Evolutionary conservation across 2,113 vertebrate genomes (phyloP).

Genomic region (Lophura nycthemera): DNA sequence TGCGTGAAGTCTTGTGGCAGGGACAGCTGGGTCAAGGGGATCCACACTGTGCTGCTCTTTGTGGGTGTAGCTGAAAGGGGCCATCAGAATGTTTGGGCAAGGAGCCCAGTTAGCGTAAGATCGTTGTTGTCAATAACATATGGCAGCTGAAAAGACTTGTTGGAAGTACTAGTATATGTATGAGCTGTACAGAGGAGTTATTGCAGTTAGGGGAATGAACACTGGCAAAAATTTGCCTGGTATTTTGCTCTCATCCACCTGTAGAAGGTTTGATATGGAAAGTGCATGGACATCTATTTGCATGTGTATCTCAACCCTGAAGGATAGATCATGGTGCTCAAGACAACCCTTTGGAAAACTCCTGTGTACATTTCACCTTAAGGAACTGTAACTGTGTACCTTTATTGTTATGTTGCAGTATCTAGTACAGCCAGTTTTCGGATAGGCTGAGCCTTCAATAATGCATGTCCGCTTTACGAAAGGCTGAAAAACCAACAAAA

Average conservation of each 20-base stretch:
- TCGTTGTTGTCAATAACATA: rapidly evolving
- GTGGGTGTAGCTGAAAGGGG: neutral
- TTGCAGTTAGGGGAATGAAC: neutral
- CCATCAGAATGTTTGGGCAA: neutral
- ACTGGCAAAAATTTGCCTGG: neutral
- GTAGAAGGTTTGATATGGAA: neutral
- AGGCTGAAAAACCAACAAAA: constrained; percentile 62
- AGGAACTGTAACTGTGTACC: constrained; percentile 50
- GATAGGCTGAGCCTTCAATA: constrained; percentile 29
- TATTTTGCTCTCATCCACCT: neutral
- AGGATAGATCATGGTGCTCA: neutral
- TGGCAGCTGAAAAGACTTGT: neutral
- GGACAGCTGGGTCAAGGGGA: neutral
- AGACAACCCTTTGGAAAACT: neutral
- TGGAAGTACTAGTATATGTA: neutral
- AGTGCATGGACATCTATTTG: neutral
- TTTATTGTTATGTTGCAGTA: constrained; percentile 78
- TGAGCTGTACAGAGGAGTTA: neutral
- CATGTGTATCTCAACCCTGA: neutral
- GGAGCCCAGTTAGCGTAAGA: neutral
- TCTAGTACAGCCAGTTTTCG: constrained; percentile 67
- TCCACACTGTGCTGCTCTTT: neutral
- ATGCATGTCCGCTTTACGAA: constrained; percentile 69
- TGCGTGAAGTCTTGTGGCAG: neutral
- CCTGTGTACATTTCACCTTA: rapidly evolving